Evolutionary conservation across 2,888 invertebrate species (phyloP), one percentile per base, ranked within the genome.

Genomic region (Noctuana brunneofusca): DNA sequence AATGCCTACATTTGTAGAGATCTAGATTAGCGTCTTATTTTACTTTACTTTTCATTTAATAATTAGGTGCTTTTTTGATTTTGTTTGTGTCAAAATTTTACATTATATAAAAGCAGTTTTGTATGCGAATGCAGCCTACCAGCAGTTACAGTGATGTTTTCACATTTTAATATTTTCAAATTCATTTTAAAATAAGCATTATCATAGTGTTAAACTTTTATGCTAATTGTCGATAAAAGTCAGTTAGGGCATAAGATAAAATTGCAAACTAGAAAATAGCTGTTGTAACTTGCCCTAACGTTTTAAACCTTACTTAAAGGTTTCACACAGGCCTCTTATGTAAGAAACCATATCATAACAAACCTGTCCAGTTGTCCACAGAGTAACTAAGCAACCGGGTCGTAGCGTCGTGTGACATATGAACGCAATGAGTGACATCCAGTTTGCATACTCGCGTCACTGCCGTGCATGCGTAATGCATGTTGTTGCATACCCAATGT

Each of bases 341-440:
- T 20, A 46, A 46, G 18, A 46, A 12, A 46, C 12, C 46, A 46
- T 41, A 41, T 41, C 16, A 41, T 24, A 48, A 38, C 16, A 38
- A 6, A 38, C 16, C 8, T 41, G 16, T 16, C 6, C 3, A 38
- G 8, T 2, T 41, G 16, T 16, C 6, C 3, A 22, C 1, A 48
- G 4, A 35, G 11, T 9, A 8, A 16, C 22, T 22, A 20, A 18
- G 43, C 5, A 48, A 12, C 22, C n/a, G n/a, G 46, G 46, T 32
- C 16, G 22, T 24, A 60, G 24, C 32, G 35, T 54, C 46, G 35
- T 54, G 53, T 60, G 60, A 60, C 60, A 60, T 54, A 60, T 54
- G 60, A 54, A 53, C 53, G 53, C 54, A 54, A 53, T 38, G 60
- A 60, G 60, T 48, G 60, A 54, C 60, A 60, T 59, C 53, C 38